A percentile compares a stretch with the other conserved stretches of the same genome.
Evolutionary conservation across 2,113 vertebrate species (phyloP).

Genomic region (Myiagra hebetior): DNA sequence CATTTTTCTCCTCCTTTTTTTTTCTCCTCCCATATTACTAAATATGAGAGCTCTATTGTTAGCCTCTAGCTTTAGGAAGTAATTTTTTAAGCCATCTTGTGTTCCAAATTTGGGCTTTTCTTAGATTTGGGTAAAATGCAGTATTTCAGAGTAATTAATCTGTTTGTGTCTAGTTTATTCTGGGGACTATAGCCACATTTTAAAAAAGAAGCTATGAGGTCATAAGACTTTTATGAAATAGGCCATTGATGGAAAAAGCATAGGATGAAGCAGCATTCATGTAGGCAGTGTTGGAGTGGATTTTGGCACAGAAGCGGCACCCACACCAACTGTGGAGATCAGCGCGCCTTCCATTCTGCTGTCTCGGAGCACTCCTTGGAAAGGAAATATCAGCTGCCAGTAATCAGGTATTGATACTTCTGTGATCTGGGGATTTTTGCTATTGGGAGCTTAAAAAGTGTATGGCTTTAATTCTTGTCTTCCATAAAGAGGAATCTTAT

Average conservation of each 20-base stretch:
- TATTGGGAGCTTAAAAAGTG: background rate
- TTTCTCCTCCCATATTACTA: background rate
- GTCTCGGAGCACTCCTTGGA: background rate
- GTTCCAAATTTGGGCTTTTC: background rate
- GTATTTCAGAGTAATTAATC: background rate
- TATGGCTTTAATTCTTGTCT: background rate
- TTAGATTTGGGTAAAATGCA: background rate
- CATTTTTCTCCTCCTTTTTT: background rate
- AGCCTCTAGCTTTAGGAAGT: background rate
- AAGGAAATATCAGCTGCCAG: background rate
- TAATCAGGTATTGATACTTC: background rate
- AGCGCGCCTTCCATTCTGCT: background rate
- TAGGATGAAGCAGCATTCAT: conserved; percentile 4
- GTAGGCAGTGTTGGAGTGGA: background rate
- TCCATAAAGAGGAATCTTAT: background rate
- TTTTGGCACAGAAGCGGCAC: conserved; percentile 5
- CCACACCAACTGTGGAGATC: conserved; percentile 3
- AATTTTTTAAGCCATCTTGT: background rate
- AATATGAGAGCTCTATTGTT: background rate
- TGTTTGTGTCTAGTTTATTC: background rate
- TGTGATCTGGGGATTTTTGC: background rate
- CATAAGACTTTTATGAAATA: conserved; percentile 30
- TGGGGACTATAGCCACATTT: background rate
- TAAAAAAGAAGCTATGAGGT: conserved; percentile 7
- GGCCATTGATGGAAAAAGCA: conserved; percentile 23